phyloP scores from a whole-genome alignment of 2,888 invertebrate species.

The Macrosoma leucophasiata region DNA sequence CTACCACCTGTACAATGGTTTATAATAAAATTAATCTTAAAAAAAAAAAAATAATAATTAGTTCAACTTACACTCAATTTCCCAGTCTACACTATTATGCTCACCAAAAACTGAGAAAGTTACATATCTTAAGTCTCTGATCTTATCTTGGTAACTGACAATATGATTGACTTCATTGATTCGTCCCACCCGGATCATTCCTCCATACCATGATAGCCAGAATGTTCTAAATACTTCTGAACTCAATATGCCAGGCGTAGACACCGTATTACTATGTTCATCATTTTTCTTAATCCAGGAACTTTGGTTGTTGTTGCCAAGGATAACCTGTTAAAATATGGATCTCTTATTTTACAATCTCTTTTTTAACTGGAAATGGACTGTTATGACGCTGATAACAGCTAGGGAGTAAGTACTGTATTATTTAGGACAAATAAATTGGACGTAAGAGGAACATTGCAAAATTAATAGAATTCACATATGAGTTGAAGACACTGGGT shows the following conservation, averaged over 20 bases:
- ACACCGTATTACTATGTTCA: constrained; percentile 21
- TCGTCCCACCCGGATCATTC: constrained; percentile 50
- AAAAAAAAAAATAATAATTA: too few relatives aligned
- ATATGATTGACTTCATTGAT: constrained; percentile 45
- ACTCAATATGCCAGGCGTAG: constrained; percentile 61
- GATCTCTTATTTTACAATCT: too few relatives aligned
- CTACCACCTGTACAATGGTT: too few relatives aligned
- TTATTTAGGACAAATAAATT: too few relatives aligned
- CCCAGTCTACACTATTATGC: constrained; percentile 27
- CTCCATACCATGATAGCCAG: constrained; percentile 66
- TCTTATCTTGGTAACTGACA: constrained; percentile 27
- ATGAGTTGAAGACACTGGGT: background rate
- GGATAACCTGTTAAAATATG: constrained; percentile 32
- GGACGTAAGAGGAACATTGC: background rate
- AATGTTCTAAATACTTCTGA: constrained; percentile 58
- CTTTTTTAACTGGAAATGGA: too few relatives aligned
- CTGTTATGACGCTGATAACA: too few relatives aligned
- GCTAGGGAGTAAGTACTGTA: too few relatives aligned
- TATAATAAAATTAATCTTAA: too few relatives aligned
- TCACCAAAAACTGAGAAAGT: constrained; percentile 22
- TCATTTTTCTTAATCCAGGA: constrained; percentile 31
- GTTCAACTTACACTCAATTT: constrained; percentile 44
- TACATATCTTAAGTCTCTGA: constrained; percentile 32
- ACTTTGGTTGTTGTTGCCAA: constrained; percentile 33
- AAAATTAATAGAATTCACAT: background rate